Conservation (phyloP, 1,140 invertebrate species). For the Drosophila melanica region DNA sequence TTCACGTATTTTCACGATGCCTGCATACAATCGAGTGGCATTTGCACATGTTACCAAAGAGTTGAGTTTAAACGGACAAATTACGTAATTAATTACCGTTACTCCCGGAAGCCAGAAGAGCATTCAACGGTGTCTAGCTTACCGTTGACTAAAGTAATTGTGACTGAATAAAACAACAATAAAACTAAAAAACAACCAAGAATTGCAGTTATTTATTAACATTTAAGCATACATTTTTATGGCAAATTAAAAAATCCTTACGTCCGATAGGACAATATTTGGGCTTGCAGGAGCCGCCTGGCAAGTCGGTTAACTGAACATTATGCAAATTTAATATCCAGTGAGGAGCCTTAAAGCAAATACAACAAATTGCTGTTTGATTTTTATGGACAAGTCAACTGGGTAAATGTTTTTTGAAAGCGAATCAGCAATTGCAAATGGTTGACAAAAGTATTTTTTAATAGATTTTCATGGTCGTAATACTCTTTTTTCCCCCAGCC, state of each 20-base stretch:
- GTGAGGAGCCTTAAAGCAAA: constrained; percentile 17
- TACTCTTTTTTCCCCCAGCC: constrained; percentile 19
- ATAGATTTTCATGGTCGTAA: constrained; percentile 47
- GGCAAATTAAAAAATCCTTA: too few species aligned
- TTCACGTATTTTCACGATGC: constrained; percentile 1
- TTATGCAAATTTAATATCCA: constrained; percentile 44
- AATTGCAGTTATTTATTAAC: too few species aligned
- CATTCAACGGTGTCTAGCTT: constrained; percentile 41
- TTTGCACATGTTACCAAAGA: constrained; percentile 19
- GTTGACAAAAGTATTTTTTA: constrained; percentile 57
- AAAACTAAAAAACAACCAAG: background rate
- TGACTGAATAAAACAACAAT: too few species aligned
- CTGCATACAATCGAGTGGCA: constrained; percentile 22
- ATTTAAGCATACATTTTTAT: too few species aligned
- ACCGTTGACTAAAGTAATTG: background rate
- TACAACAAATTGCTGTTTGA: constrained; percentile 46
- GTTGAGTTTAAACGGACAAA: constrained; percentile 56
- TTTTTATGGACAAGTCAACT: constrained; percentile 52
- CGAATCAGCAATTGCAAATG: constrained; percentile 51
- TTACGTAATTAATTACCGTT: constrained; percentile 74
- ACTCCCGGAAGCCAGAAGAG: constrained; percentile 15
- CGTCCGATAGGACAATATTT: background rate
- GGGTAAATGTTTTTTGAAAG: constrained; percentile 54
- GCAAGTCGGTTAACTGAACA: constrained; percentile 25
- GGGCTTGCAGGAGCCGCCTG: background rate